Percentiles rank a stretch among this genome's conserved stretches.
Evolutionary conservation across 2,888 invertebrate genomes (phyloP).

Genomic region (Tenthredo notha): DNA sequence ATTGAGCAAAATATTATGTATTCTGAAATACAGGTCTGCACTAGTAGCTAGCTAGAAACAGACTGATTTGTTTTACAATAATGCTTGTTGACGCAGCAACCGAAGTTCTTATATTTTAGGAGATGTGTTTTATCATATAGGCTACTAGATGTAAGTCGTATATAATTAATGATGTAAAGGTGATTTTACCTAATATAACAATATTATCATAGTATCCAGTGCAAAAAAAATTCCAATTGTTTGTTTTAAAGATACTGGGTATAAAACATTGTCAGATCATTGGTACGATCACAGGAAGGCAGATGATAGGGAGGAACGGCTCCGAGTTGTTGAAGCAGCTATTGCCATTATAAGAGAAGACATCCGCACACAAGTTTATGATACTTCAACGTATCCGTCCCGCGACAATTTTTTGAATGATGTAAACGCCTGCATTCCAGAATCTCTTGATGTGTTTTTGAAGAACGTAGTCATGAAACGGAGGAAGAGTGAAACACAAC

Average conservation of each 20-base stretch:
- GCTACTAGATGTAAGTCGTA: no score
- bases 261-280: conserved; percentile 31
- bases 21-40: no score
- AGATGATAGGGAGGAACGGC: conserved; percentile 27
- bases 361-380: no score
- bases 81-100: no score
- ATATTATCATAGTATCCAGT: conserved; percentile 37
- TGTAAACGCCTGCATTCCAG: conserved; percentile 35
- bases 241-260: conserved; percentile 20
- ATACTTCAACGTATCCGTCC: conserved; percentile 40
- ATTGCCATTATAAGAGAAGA: conserved; percentile 48
- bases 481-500: conserved; percentile 1
- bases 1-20: no score
- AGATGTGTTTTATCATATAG: no score
- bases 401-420: conserved; percentile 45
- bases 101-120: no score
- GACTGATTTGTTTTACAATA: no score
- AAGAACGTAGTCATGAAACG: conserved; percentile 33
- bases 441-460: conserved; percentile 43
- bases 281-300: not conserved
- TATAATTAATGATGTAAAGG: no score
- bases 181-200: no score
- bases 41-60: no score
- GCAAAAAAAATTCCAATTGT: conserved; percentile 29
- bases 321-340: conserved; percentile 42